phyloP scores from a whole-genome alignment of 2,113 vertebrate species.

The Atlantisia rogersi region DNA sequence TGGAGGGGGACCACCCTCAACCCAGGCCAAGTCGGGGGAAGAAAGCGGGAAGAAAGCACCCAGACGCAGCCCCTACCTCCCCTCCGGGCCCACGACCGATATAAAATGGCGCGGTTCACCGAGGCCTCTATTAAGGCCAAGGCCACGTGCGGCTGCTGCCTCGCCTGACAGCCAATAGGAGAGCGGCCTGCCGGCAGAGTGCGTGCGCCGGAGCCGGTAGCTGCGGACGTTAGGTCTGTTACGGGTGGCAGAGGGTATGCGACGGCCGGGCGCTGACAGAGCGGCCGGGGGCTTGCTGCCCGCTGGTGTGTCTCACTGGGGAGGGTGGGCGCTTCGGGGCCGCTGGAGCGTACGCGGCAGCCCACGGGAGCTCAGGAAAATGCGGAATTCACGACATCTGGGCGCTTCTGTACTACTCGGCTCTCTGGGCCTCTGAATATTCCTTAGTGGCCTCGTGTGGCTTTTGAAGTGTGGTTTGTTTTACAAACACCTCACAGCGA shows the following conservation, averaged over 20 bases:
- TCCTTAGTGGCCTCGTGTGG: background rate
- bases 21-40: too few relatives aligned
- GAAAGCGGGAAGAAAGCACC: too few relatives aligned
- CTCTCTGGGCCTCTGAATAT: too few relatives aligned
- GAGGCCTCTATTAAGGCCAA: accelerated
- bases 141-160: background rate
- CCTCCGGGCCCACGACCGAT: accelerated
- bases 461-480: background rate
- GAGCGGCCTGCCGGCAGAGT: accelerated
- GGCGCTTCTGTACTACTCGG: accelerated
- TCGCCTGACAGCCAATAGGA: background rate
- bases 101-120: accelerated
- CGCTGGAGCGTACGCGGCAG: accelerated
- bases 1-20: accelerated
- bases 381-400: accelerated
- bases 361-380: too few relatives aligned
- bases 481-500: background rate
- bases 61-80: background rate
- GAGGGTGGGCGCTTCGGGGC: accelerated
- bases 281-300: too few relatives aligned
- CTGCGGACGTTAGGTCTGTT: background rate
- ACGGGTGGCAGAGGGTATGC: background rate
- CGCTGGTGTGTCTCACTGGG: too few relatives aligned
- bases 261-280: too few relatives aligned
- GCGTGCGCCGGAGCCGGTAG: accelerated